phyloP scores from a whole-genome alignment of 2,888 invertebrate genomes.

The Melanotus villosus region DNA sequence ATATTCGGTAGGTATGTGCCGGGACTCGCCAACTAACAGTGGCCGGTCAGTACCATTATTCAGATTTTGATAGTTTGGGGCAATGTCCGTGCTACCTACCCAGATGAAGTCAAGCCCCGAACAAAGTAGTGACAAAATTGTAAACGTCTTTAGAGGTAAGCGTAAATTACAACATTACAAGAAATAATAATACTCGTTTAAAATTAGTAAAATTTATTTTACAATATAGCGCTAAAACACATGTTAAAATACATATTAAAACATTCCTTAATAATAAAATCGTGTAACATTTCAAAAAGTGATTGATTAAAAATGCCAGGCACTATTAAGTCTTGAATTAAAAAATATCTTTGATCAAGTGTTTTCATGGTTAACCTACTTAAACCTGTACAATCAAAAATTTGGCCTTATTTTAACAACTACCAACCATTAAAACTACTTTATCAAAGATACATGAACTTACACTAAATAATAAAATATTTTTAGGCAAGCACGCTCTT shows the following conservation, averaged over 20 bases:
- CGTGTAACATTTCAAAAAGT: constrained; percentile 26
- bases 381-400: background rate
- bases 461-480: constrained; percentile 13
- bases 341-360: constrained; percentile 6
- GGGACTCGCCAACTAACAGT: too few species aligned
- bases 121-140: too few species aligned
- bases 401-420: too few species aligned
- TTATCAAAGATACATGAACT: background rate
- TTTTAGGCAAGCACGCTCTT: constrained; percentile 31
- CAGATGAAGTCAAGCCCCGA: too few species aligned
- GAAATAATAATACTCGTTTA: too few species aligned
- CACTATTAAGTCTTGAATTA: constrained; percentile 40
- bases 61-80: too few species aligned
- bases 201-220: constrained; percentile 46
- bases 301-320: constrained; percentile 24
- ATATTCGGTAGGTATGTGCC: too few species aligned
- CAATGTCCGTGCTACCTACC: too few species aligned
- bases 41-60: too few species aligned
- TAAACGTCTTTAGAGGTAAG: too few species aligned
- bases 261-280: constrained; percentile 38
- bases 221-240: constrained; percentile 40
- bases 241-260: constrained; percentile 42
- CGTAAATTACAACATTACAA: too few species aligned
- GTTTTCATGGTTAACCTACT: background rate
- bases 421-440: too few species aligned